Evolutionary conservation across 2,113 vertebrate genomes (phyloP).

Genomic region (Pseudorasbora parva): DNA sequence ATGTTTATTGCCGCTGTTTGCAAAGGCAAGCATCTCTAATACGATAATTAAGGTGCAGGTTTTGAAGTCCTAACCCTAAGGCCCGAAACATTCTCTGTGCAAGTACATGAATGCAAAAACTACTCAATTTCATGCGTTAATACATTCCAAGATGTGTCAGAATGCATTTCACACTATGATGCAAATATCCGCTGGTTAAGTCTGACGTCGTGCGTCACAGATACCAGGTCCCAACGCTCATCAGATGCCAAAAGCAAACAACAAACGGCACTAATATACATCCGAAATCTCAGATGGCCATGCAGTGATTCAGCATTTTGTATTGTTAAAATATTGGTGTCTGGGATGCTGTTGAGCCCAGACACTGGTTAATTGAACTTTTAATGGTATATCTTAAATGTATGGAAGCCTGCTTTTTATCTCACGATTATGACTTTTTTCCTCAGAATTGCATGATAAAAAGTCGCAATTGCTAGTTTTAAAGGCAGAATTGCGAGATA

Average conservation of each 20-base stretch:
- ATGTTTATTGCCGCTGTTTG: neutral
- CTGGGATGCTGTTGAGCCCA: neutral
- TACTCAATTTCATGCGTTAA: neutral
- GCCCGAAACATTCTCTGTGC: neutral
- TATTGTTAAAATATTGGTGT: neutral
- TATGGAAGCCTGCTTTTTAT: too few species aligned
- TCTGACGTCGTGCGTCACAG: neutral
- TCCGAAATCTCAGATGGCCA: neutral
- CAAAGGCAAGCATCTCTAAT: constrained; percentile 10
- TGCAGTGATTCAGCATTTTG: neutral
- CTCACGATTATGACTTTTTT: too few species aligned
- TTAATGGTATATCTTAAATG: neutral
- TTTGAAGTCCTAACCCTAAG: neutral
- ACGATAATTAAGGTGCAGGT: neutral
- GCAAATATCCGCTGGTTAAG: neutral
- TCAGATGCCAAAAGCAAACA: neutral
- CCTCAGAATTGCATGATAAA: too few species aligned
- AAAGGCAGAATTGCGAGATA: too few species aligned
- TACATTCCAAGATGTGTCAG: neutral
- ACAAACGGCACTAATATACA: neutral
- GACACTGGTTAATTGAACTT: neutral
- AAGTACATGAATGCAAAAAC: neutral
- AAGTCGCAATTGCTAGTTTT: too few species aligned
- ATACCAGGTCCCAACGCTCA: neutral
- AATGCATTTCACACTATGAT: neutral